Base-by-base conservation (phyloP, 2,113 vertebrate genomes). In the Cichladusa arquata region DNA sequence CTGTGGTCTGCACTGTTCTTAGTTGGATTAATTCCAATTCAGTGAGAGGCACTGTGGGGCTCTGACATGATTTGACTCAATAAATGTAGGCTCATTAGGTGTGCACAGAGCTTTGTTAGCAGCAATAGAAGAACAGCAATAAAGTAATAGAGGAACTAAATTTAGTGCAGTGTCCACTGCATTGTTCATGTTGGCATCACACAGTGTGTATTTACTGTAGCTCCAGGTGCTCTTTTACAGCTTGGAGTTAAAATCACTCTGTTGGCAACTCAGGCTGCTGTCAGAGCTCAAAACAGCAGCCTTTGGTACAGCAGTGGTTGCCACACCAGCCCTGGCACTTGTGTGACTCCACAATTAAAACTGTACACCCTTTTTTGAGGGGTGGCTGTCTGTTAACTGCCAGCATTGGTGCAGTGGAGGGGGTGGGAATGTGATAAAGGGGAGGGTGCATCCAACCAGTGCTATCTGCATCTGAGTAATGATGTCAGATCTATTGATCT, bases 331-430 rank as follows among this genome's bases (percentile, higher is more conserved):
- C 6, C 33, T 45, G 77, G 24, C 8, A 2, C 38, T 45, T 15
- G 29, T 31, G 60, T 60, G 45, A 23, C 69, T 53, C 36, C 62
- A 26, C 57, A 33, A 2, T 56, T 58, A 48, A 61, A 74, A 25
- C 2, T 4, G 3, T 9, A 19, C 2, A 1, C 5, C 4, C 18
- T 13, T 76, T 76, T 60, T 36, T 38, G 10, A 26, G 58, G 64
- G 26, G 6, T 33, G 74, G 19, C 45, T 88, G 19, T 12, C 42
- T 81, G 22, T 22, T 45, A 42, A 36, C 50, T 47, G 22, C 12
- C 31, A 18, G 54, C 47, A 20, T 19, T 79, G 40, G 58, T 65
- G 42, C 71, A 44, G 19, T 19, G 33, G 54, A 81, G 38, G 34
- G 38, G 33, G 24, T 51, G 64, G 67, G 76, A 73, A 25, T 18